phyloP scores from a whole-genome alignment of 64 coral and sea anemone genomes.

The Anthopleura sola region DNA sequence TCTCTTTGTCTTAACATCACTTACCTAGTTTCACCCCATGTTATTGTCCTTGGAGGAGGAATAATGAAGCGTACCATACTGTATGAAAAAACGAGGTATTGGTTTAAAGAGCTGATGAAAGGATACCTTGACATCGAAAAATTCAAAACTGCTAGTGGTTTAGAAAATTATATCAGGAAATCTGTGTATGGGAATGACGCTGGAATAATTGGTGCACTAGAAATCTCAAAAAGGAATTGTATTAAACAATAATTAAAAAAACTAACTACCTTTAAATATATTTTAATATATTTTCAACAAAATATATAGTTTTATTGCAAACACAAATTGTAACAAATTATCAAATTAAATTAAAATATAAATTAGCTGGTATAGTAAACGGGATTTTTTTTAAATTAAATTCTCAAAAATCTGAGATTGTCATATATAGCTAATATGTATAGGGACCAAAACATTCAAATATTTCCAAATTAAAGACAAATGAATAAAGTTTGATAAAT shows the following conservation, averaged over 20 bases:
- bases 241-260: neutral
- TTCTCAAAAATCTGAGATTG: neutral
- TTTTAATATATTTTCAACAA: neutral
- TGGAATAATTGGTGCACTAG: conserved; percentile 79
- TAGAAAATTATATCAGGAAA: conserved; percentile 71
- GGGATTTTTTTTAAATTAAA: neutral
- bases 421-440: neutral
- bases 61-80: conserved; percentile 77
- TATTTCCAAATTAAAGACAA: neutral
- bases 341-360: neutral
- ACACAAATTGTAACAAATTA: neutral
- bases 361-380: neutral
- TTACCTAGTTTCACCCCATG: conserved; percentile 73
- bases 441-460: neutral
- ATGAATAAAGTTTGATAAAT: neutral
- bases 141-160: conserved; percentile 70
- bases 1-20: conserved; percentile 86
- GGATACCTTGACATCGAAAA: conserved; percentile 70
- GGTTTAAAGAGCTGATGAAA: conserved; percentile 69
- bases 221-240: conserved; percentile 37
- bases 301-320: neutral
- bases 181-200: conserved; percentile 64
- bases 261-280: neutral
- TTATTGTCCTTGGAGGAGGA: conserved; percentile 83
- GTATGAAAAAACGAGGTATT: conserved; percentile 43